Evolutionary conservation across 1,140 invertebrate species (phyloP).

Genomic region (Ceratoteleas bidentatus): DNA sequence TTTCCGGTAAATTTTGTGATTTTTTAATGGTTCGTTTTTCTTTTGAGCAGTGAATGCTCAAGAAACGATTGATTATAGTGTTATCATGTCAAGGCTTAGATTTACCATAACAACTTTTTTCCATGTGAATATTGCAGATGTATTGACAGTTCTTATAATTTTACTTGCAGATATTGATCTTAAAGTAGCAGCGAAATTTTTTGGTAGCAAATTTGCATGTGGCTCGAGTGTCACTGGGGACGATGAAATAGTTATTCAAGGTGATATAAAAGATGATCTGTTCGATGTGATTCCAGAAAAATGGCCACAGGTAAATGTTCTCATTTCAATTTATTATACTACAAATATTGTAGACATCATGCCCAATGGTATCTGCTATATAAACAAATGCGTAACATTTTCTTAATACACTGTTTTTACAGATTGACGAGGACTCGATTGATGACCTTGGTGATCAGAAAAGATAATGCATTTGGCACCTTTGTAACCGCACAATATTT

Average conservation of each 20-base stretch:
- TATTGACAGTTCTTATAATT: neutral
- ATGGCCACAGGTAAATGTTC: conserved; percentile 90
- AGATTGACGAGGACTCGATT: conserved; percentile 81
- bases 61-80: no score
- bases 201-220: conserved; percentile 98
- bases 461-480: conserved; percentile 73
- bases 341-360: neutral
- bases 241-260: conserved; percentile 99
- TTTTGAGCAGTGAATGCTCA: no score
- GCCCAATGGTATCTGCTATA: no score
- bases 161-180: conserved; percentile 96
- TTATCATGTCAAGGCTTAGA: no score
- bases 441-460: conserved; percentile 81
- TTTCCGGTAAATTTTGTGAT: no score
- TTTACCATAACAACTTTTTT: no score
- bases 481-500: conserved; percentile 72
- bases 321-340: conserved; percentile 2
- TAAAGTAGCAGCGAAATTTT: conserved; percentile 98
- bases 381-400: no score
- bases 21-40: no score
- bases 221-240: conserved; percentile 99
- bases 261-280: conserved; percentile 98
- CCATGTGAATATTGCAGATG: neutral
- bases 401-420: conserved; percentile 47
- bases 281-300: conserved; percentile 99